Evolutionary conservation across 1,140 invertebrate genomes (phyloP).

Genomic region (Stegodyphus dumicola): DNA sequence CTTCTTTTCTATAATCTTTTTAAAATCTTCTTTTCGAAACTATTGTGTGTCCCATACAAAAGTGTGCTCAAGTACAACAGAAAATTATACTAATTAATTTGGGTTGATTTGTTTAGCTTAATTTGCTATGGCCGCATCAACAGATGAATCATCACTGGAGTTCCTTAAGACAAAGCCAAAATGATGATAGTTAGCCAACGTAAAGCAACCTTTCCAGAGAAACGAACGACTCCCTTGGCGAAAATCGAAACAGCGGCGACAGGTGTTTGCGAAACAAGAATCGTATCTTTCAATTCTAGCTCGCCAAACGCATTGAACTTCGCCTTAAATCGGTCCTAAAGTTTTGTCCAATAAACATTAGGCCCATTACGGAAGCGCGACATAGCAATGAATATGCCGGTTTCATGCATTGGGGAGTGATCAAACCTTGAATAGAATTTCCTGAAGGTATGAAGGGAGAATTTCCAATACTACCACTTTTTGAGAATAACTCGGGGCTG

Average conservation of each 20-base stretch:
- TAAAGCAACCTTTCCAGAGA: neutral
- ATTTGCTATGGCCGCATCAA: too few relatives aligned
- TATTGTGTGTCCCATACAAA: too few relatives aligned
- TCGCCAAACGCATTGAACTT: neutral
- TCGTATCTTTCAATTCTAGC: neutral
- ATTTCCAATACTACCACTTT: neutral
- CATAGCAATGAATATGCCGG: neutral
- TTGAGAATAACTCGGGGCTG: too few relatives aligned
- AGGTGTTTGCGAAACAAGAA: neutral
- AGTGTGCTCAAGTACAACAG: too few relatives aligned
- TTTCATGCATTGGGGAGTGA: neutral
- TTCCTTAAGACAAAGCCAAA: too few relatives aligned
- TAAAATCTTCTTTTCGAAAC: too few relatives aligned
- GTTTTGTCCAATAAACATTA: conserved; percentile 1
- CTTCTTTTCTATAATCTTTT: too few relatives aligned
- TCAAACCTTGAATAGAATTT: neutral
- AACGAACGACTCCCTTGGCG: neutral
- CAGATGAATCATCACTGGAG: too few relatives aligned
- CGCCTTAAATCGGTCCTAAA: neutral
- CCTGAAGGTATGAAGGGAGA: neutral
- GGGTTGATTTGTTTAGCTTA: too few relatives aligned
- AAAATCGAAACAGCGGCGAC: neutral
- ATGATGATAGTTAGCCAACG: neutral
- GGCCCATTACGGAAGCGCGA: neutral
- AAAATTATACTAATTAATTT: too few relatives aligned